Evolutionary conservation across 2,888 invertebrate genomes (phyloP).

Genomic region (Polydrusus cervinus): DNA sequence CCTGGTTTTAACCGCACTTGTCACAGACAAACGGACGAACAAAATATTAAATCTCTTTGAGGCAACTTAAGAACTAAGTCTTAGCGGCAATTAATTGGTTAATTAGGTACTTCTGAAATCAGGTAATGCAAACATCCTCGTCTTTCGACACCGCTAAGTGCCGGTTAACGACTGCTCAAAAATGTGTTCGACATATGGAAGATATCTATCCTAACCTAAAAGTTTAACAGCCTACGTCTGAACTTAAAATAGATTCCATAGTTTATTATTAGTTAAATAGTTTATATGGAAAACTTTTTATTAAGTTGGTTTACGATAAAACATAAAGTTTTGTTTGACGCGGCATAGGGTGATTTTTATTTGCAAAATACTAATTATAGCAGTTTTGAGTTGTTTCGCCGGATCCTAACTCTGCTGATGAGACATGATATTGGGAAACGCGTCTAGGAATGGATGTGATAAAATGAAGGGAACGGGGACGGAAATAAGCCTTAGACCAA

Average conservation of each 20-base stretch:
- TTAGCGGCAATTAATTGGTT: constrained; percentile 29
- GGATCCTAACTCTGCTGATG: too few relatives aligned
- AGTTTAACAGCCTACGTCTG: constrained; percentile 40
- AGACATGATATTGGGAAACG: too few relatives aligned
- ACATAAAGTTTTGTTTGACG: background rate
- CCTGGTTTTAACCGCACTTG: too few relatives aligned
- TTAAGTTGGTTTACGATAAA: background rate
- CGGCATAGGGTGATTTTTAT: too few relatives aligned
- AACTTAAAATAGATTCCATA: constrained; percentile 34
- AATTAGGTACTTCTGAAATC: constrained; percentile 36
- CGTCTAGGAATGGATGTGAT: too few relatives aligned
- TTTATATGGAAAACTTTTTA: background rate
- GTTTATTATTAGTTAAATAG: background rate
- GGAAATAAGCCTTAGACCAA: too few relatives aligned
- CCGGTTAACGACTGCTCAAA: constrained; percentile 47
- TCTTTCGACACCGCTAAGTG: constrained; percentile 49
- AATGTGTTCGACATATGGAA: constrained; percentile 52
- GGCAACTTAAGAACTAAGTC: background rate
- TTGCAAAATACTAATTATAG: too few relatives aligned
- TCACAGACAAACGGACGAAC: too few relatives aligned
- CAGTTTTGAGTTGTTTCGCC: too few relatives aligned
- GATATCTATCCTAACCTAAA: constrained; percentile 41
- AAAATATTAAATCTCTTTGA: too few relatives aligned
- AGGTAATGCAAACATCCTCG: constrained; percentile 53
- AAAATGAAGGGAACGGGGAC: too few relatives aligned